Evolutionary conservation across 1,140 invertebrate genomes (phyloP).

Genomic region (Bacillus rossius): DNA sequence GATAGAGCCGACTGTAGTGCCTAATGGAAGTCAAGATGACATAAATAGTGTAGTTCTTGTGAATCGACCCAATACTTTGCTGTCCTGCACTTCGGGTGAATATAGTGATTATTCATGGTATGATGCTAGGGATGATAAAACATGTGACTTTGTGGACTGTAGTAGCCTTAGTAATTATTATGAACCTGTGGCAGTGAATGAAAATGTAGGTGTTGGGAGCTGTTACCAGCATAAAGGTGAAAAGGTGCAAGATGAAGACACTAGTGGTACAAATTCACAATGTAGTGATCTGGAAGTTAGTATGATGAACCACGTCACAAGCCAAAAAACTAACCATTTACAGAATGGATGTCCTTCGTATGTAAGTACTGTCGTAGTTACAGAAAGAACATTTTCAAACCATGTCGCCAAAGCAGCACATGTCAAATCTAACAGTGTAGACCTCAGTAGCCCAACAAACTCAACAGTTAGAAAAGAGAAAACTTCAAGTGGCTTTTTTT

Average conservation of each 20-base stretch:
- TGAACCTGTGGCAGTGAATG: conserved; percentile 3
- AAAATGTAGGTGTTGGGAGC: background rate
- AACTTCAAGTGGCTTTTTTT: conserved; percentile 38
- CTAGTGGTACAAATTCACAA: too few species aligned
- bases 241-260: too few species aligned
- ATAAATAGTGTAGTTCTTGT: too few species aligned
- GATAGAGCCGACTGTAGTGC: too few species aligned
- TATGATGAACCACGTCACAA: too few species aligned
- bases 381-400: background rate
- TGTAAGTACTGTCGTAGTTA: too few species aligned
- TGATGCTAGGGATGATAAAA: conserved; percentile 11
- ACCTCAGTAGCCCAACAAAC: background rate
- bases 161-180: background rate
- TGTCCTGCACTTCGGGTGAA: conserved; percentile 3
- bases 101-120: conserved; percentile 16
- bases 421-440: conserved; percentile 8
- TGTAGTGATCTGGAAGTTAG: too few species aligned
- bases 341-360: too few species aligned
- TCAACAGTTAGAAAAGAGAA: conserved; percentile 2
- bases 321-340: too few species aligned
- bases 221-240: too few species aligned
- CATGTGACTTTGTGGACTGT: background rate
- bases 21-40: too few species aligned
- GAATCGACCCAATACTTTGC: background rate
- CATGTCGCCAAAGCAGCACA: conserved; percentile 3